Base-by-base conservation (phyloP, 2,797 vertebrate species). In the Sebastolobus alascanus region DNA sequence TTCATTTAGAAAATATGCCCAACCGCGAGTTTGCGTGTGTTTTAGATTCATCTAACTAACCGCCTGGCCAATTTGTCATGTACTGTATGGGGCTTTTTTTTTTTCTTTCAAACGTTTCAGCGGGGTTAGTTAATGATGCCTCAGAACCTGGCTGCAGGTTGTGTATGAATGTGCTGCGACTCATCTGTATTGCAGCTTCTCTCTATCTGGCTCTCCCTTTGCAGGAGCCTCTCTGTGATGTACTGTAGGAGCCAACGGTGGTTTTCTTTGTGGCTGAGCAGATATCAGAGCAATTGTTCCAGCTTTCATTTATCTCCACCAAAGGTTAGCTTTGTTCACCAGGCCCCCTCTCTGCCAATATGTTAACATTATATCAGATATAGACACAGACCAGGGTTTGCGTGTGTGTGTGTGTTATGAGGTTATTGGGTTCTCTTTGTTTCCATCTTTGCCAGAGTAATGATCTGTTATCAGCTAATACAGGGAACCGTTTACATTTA, bases 311-410 rank as follows among this genome's bases (percentile, higher is more conserved):
- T 87, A 82, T 89, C 83, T 91, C 72, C 56, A 40, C 71, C 81
- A 89, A 92, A 94, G 90, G 87, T 91, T 88, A 90, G 74, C 80
- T 79, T 85, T 87, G 69, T 90, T 82, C 74, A 67, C 29, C 68
- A 56, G 69, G 86, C 79, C 79, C 63, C 79, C 73, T 88, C 77
- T 75, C 63, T 56, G 38, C 55, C 63, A 80, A 38, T 76, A 78
- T 87, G 65, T 73, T 80, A 84, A 61, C 22, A 59, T 90, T 70
- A 67, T 88, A 92, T 90, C 82, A 84, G 63, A 90, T 84, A 69
- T 3, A 80, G 77, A 84, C 80, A 54, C 67, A 40, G 13, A 71
- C 33, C 5, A 10, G 46, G 40, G 54, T 71, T 66, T 73, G 59
- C 64, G 55, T 73, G 46, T 61, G 75, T 61, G 60, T 68, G 58